Conservation (phyloP, 1,140 invertebrate species). For the Magallana gigas region DNA sequence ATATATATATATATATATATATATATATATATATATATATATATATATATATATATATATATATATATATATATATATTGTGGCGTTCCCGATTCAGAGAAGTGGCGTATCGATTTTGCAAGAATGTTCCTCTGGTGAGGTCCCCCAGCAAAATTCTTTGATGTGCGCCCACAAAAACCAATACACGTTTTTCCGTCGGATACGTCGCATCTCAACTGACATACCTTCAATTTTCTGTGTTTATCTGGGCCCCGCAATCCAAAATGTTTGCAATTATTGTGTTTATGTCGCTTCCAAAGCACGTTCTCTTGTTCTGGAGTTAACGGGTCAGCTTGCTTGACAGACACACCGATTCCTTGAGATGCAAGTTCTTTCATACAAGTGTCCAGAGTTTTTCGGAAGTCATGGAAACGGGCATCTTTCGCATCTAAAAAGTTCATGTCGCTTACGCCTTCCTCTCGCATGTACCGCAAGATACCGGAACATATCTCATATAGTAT, state of each 20-base stretch:
- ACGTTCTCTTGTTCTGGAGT: background rate
- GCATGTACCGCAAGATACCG: conserved; percentile 38
- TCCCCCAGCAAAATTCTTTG: background rate
- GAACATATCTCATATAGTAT: conserved; percentile 12
- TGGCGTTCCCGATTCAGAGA: background rate
- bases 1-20: too few species aligned
- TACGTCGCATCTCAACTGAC: background rate
- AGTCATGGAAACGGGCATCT: conserved; percentile 33
- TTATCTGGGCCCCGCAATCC: background rate
- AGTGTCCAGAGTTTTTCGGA: conserved; percentile 14
- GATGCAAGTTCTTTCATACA: conserved; percentile 40
- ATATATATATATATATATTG: background rate
- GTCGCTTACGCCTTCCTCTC: conserved; percentile 24
- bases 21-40: too few species aligned
- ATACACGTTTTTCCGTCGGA: background rate
- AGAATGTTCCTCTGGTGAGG: background rate
- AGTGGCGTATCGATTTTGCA: background rate
- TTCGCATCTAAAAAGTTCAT: conserved; percentile 41
- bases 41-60: too few species aligned
- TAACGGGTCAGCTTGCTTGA: conserved; percentile 46
- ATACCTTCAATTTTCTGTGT: conserved; percentile 8
- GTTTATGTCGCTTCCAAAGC: conserved; percentile 24
- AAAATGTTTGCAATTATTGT: conserved; percentile 43
- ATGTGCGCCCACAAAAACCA: background rate
- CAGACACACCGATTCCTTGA: conserved; percentile 14